These are phyloP conservation scores for Beroe ovata DNA, from an alignment of 37 sponge, comb jelly and placozoan species.

Conservation along the genomic window DNA sequence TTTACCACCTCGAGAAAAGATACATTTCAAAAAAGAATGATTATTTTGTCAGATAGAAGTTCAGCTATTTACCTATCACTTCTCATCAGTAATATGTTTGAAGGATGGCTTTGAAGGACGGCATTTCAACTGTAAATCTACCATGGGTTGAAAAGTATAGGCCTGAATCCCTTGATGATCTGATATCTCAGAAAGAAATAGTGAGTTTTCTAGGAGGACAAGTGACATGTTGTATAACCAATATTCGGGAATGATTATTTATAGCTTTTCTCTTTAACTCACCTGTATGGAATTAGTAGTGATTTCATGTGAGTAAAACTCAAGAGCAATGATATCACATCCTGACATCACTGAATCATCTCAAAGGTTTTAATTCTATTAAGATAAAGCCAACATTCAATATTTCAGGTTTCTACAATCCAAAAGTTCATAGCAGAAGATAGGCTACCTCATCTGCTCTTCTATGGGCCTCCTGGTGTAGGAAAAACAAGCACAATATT, in stretches of 20 bases:
- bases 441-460: slow-evolving; percentile 89
- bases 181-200: slow-evolving; percentile 96
- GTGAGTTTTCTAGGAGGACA: slow-evolving; percentile 29
- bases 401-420: slow-evolving; percentile 69
- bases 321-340: no score
- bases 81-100: not conserved
- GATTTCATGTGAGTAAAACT: no score
- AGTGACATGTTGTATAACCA: not conserved
- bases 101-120: no score
- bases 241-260: not conserved
- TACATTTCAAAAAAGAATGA: no score
- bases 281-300: no score
- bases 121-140: not conserved
- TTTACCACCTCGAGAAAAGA: no score
- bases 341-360: no score
- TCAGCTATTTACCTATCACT: no score
- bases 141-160: slow-evolving; percentile 97
- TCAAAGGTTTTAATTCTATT: no score
- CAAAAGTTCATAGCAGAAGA: slow-evolving; percentile 86
- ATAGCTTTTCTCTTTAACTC: no score
- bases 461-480: slow-evolving; percentile 98
- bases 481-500: slow-evolving; percentile 97
- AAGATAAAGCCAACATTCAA: no score
- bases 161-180: slow-evolving; percentile 81
- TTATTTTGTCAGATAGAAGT: no score